Evolutionary conservation across 2,797 vertebrate species (phyloP).

Genomic region (Sebastiscus tertius): DNA sequence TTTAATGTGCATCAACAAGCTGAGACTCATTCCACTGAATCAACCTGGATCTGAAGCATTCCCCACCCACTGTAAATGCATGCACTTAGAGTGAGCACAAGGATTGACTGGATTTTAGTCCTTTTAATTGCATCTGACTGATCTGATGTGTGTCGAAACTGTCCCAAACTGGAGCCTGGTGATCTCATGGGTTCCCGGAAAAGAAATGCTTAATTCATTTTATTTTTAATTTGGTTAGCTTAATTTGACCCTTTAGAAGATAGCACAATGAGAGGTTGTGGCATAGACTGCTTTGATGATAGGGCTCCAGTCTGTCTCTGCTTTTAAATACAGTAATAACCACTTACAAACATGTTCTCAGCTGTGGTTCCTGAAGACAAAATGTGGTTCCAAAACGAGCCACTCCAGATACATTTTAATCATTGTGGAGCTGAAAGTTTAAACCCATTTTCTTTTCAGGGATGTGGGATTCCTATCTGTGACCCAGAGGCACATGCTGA

Average conservation of each 20-base stretch:
- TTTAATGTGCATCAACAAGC: slow-evolving; percentile 72
- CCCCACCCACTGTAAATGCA: slow-evolving; percentile 42
- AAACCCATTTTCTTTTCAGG: slow-evolving; percentile 43
- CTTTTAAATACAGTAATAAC: slow-evolving; percentile 1
- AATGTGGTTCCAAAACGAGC: neutral
- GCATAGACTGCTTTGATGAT: slow-evolving; percentile 7
- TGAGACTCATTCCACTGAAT: slow-evolving; percentile 63
- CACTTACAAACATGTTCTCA: neutral
- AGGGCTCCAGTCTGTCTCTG: neutral
- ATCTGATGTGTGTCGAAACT: slow-evolving; percentile 8
- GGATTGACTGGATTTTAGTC: slow-evolving; percentile 31
- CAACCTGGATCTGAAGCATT: slow-evolving; percentile 39
- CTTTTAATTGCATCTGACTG: slow-evolving; percentile 18
- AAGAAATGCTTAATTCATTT: neutral
- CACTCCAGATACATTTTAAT: neutral
- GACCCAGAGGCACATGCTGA: slow-evolving; percentile 29
- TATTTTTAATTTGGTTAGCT: neutral
- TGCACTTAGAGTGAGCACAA: slow-evolving; percentile 12
- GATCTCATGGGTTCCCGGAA: neutral
- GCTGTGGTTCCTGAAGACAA: neutral
- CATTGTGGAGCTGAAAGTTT: neutral
- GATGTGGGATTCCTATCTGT: slow-evolving; percentile 31
- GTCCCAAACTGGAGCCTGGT: neutral
- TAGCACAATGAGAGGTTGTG: neutral
- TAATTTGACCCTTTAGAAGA: neutral